A percentile compares a stretch with the other conserved stretches of the same genome.
Conservation (phyloP, 2,113 vertebrate species). For the Patagioenas fasciata region DNA sequence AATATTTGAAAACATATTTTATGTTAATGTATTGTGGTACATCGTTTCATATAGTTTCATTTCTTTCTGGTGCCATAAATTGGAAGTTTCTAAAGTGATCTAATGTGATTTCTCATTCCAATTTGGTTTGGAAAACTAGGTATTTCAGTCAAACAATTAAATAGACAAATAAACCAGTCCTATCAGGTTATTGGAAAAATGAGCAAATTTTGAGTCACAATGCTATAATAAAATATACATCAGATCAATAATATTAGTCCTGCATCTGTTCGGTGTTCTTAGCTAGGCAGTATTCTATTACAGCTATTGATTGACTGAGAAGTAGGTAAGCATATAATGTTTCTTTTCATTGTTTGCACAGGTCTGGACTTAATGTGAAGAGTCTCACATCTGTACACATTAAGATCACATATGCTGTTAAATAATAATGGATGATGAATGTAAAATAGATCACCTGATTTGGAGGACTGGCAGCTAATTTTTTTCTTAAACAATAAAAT, state of each 20-base stretch:
- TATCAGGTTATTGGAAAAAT: neutral
- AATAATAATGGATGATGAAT: neutral
- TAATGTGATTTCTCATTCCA: neutral
- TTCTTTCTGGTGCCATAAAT: neutral
- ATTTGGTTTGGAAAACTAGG: neutral
- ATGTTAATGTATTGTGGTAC: neutral
- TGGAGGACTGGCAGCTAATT: neutral
- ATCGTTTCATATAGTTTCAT: neutral
- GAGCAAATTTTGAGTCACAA: neutral
- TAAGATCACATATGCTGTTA: neutral
- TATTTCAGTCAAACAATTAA: neutral
- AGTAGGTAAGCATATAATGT: neutral
- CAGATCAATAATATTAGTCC: neutral
- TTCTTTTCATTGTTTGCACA: neutral
- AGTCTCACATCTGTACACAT: neutral
- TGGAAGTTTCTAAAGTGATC: neutral
- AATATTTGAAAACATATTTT: neutral
- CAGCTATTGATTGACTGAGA: neutral
- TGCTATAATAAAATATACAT: neutral
- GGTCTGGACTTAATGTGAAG: neutral
- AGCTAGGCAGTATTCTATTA: neutral
- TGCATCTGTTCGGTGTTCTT: neutral
- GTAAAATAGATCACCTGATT: neutral
- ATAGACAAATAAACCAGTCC: neutral
- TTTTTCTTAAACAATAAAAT: slow-evolving; percentile 12